phyloP scores from a whole-genome alignment of 2,113 vertebrate genomes.

The Lasiurus borealis region DNA sequence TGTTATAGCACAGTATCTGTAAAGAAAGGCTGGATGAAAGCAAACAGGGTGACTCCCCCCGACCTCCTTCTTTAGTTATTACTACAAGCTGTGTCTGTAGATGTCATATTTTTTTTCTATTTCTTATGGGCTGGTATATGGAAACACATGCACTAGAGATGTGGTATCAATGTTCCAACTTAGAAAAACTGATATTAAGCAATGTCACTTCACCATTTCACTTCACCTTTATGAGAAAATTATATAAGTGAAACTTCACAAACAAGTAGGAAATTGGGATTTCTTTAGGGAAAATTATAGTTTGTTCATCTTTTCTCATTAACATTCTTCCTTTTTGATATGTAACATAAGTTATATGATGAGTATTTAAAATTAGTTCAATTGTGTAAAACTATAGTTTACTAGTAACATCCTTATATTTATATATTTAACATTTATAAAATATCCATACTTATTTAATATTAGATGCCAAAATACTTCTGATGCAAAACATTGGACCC shows the following conservation, averaged over 20 bases:
- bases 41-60: no score
- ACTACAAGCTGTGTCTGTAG: neutral
- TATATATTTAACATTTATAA: conserved; percentile 9
- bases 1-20: neutral
- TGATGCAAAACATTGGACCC: neutral
- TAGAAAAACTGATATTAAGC: neutral
- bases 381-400: neutral
- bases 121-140: neutral
- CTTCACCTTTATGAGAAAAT: neutral
- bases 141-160: neutral
- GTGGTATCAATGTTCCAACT: neutral
- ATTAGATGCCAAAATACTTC: neutral
- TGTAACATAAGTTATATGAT: neutral
- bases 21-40: neutral
- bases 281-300: conserved; percentile 10
- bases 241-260: conserved; percentile 49
- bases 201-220: neutral
- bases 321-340: neutral
- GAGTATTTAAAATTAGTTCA: neutral
- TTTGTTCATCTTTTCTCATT: conserved; percentile 47
- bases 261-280: neutral
- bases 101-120: neutral
- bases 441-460: neutral
- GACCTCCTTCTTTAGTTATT: neutral
- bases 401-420: neutral